phyloP scores from a whole-genome alignment of 2,797 vertebrate species.

The Galaxias olidus region DNA sequence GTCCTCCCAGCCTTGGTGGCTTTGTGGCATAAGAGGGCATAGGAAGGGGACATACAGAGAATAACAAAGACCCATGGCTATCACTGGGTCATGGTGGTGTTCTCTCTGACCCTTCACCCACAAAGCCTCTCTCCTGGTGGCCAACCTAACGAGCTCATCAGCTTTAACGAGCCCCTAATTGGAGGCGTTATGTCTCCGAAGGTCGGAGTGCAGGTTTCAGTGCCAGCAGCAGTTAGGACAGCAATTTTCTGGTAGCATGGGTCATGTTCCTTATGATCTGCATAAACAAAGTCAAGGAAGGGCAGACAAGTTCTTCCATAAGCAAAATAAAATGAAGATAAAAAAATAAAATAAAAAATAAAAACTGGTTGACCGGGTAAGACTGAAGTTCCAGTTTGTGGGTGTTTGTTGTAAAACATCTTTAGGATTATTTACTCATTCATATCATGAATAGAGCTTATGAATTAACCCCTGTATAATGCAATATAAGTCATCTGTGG shows the following conservation, averaged over 20 bases:
- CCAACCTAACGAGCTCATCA: slow-evolving; percentile 59
- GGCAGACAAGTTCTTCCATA: slow-evolving; percentile 30
- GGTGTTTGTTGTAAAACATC: slow-evolving; percentile 1
- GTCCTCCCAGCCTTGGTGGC: neutral
- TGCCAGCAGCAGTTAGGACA: slow-evolving; percentile 35
- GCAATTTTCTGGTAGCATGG: slow-evolving; percentile 45
- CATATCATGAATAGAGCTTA: neutral
- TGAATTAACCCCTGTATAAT: neutral
- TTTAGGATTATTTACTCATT: neutral
- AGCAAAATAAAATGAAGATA: neutral
- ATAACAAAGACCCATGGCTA: slow-evolving; percentile 24
- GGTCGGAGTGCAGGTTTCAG: slow-evolving; percentile 51
- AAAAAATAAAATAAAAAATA: neutral
- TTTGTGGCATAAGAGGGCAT: slow-evolving; percentile 17
- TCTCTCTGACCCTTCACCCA: slow-evolving; percentile 33
- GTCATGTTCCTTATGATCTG: slow-evolving; percentile 37
- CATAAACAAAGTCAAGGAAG: slow-evolving; percentile 51
- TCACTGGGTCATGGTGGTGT: slow-evolving; percentile 39
- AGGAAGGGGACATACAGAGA: slow-evolving; percentile 42
- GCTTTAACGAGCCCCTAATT: slow-evolving; percentile 65
- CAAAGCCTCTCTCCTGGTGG: slow-evolving; percentile 35
- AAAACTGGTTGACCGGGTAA: neutral
- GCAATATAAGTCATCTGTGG: neutral
- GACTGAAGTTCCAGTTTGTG: neutral
- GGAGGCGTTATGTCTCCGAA: slow-evolving; percentile 48